Percentiles rank a stretch among this genome's conserved stretches.
These are phyloP conservation scores for Bovichtus diacanthus DNA, from an alignment of 2,797 vertebrate genomes.

Conservation along the genomic window DNA sequence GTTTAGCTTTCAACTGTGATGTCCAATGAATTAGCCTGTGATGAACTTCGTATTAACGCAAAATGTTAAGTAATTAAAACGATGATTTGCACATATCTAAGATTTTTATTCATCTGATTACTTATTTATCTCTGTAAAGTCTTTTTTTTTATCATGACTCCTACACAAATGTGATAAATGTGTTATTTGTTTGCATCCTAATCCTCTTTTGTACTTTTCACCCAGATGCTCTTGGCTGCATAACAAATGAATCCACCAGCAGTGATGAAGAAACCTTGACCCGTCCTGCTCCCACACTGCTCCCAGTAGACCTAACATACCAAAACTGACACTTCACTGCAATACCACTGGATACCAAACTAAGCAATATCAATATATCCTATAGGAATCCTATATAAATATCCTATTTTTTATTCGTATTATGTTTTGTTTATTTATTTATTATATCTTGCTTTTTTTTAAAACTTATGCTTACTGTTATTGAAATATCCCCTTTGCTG, in stretches of 20 bases:
- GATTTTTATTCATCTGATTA: background rate
- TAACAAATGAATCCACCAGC: background rate
- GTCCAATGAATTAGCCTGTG: background rate
- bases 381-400: no score
- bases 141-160: background rate
- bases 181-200: background rate
- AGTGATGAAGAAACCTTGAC: slow-evolving; percentile 18
- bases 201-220: background rate
- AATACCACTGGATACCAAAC: no score
- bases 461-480: no score
- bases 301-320: no score
- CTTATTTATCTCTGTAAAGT: background rate
- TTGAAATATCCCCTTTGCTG: no score
- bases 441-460: no score
- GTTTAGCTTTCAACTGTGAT: background rate
- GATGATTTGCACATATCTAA: background rate
- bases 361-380: no score
- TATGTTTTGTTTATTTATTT: no score
- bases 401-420: no score
- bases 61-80: background rate
- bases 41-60: background rate
- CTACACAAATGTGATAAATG: background rate
- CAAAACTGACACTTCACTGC: no score
- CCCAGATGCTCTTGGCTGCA: background rate
- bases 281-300: background rate